Base-by-base conservation (phyloP, 2,113 vertebrate species). In the Anthoscopus minutus region DNA sequence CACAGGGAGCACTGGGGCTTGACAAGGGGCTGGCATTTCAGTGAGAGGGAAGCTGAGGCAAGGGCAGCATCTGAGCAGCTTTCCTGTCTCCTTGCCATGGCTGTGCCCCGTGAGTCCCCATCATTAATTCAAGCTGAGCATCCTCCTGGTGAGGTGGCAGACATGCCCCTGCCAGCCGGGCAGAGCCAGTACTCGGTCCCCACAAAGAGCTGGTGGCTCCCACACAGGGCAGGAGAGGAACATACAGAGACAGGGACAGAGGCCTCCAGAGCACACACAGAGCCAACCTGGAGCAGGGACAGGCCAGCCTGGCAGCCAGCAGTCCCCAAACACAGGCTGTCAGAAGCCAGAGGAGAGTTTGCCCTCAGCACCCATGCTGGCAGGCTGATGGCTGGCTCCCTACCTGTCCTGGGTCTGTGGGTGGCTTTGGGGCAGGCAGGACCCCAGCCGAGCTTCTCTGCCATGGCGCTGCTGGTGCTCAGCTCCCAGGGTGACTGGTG, bases 361-460 rank as follows among this genome's bases (percentile, higher is more conserved):
- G 9, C 33, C 47, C 28, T 33, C 10, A 12, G 61, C 30, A n/a
- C 67, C 58, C 90, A 33, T 1, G 38, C 85, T 31, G 84, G 35
- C 35, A 45, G 19, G 15, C 72, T 67, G 50, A 12, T 14, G n/a
- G 77, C 61, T 37, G 77, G 33, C 56, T 80, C 77, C 77, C 62
- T 96, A 92, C 79, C 94, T 96, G 90, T 84, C 25, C 53, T 31
- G 94, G 88, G 72, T 65, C 74, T 70, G 77, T 7, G 37, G 66
- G 53, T 77, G 71, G 62, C 48, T 62, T 57, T 0, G 27, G 24
- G 24, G 57, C 0, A 10, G 16, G 53, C 84, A 58, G 65, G 48
- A 71, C 53, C 85, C 67, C 50, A 37, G 48, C 16, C 0, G 3
- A 66, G 38, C 57, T 85, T 70, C 79, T 74, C 70, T 27, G 81